These are phyloP conservation scores for Hydropsyche betteni DNA, from an alignment of 2,888 invertebrate species.

Conservation along the genomic window DNA sequence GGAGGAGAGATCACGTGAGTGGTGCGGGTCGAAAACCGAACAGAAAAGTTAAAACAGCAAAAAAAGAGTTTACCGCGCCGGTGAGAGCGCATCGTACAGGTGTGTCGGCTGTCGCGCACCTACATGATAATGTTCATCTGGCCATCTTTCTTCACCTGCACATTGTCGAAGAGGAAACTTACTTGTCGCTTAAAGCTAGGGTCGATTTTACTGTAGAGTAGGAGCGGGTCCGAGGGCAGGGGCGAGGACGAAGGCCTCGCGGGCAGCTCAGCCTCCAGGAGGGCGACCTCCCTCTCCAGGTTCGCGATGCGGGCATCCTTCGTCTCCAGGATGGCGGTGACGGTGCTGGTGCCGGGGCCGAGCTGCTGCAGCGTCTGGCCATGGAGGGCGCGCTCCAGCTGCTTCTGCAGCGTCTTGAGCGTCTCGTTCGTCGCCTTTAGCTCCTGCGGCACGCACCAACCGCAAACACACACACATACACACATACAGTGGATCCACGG, in stretches of 20 bases:
- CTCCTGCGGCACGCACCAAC: constrained; percentile 68
- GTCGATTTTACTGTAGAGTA: constrained; percentile 65
- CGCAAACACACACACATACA: constrained; percentile 45
- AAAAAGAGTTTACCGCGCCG: constrained; percentile 12
- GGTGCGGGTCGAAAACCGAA: background rate
- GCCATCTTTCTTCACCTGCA: constrained; percentile 79
- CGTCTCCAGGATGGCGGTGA: constrained; percentile 82
- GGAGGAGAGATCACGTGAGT: no score
- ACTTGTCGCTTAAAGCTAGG: constrained; percentile 82
- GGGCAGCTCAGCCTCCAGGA: constrained; percentile 79
- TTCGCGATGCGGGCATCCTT: constrained; percentile 89
- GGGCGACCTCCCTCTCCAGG: constrained; percentile 83
- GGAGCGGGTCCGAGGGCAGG: constrained; percentile 53
- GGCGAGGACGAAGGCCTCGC: constrained; percentile 63
- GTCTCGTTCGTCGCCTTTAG: constrained; percentile 85
- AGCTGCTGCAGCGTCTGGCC: constrained; percentile 70
- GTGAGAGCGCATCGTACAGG: constrained; percentile 31
- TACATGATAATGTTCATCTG: constrained; percentile 60
- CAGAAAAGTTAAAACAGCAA: background rate
- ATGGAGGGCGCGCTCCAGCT: constrained; percentile 76
- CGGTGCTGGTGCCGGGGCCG: constrained; percentile 68
- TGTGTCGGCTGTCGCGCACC: constrained; percentile 13
- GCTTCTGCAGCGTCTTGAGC: constrained; percentile 81
- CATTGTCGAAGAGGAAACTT: constrained; percentile 85
- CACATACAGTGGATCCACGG: constrained; percentile 14